Evolutionary conservation across 2,797 vertebrate species (phyloP), one percentile per base, ranked within the genome.

Genomic region (Leptodactylus fallax): DNA sequence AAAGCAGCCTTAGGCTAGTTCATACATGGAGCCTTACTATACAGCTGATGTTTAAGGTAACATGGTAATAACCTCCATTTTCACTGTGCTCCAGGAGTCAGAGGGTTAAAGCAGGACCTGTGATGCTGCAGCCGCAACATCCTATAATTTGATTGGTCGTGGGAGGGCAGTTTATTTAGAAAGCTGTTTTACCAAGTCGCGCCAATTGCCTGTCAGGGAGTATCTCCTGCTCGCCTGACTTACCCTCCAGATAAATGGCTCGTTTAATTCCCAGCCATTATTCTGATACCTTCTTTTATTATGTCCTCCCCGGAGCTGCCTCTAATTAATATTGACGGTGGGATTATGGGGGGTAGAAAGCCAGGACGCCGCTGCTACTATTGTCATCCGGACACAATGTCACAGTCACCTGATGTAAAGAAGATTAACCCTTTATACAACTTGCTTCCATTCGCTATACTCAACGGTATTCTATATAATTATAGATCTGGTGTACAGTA

Each of bases 311-410:
- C 21, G 60, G 58, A 69, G 84, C 88, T 49, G 49, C 19, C 79
- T 77, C 83, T 89, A 89, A 89, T 89, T 89, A 89, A 89, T 86
- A 89, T 86, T 89, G 84, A 86, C 79, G 85, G 58, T 58, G 61
- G 88, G 88, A 86, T 89, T 89, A 88, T 58, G 63, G 47, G 19
- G 21, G 23, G 23, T 78, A 58, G 67, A 79, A 36, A 27, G 56
- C 23, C 17, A 25, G 78, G 55, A 49, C 67, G 78, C 79, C 85
- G 56, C 87, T 16, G 83, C 63, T 81, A 47, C 84, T 86, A 61
- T 86, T 86, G 84, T 89, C 84, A 82, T 79, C 65, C 21, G 47
- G 27, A 71, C 3, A 78, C 83, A 56, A 45, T 69, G 83, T 85
- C 77, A 79, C 78, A 19, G 60, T 89, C 83, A 88, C 79, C 78